phyloP scores from a whole-genome alignment of 2,888 invertebrate species.

The Phortica magna region DNA sequence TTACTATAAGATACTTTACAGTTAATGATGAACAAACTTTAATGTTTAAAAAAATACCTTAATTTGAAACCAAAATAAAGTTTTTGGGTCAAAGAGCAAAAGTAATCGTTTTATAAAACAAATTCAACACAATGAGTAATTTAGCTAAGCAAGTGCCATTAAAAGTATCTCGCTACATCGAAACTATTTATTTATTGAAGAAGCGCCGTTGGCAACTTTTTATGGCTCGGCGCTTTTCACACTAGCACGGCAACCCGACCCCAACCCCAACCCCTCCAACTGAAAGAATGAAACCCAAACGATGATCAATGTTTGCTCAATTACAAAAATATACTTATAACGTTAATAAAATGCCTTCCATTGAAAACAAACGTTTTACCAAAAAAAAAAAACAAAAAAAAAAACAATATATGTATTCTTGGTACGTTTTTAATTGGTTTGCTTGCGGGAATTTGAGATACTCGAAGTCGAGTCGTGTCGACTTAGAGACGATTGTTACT shows the following conservation, averaged over 20 bases:
- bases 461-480: no score
- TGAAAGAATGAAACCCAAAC: not conserved
- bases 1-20: no score
- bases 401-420: no score
- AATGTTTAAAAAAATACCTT: no score
- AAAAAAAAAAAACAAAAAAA: no score
- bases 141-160: not conserved
- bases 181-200: not conserved
- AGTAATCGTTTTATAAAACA: no score
- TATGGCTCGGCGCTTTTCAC: not conserved
- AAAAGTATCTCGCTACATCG: not conserved
- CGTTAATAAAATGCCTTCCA: slow-evolving; percentile 21
- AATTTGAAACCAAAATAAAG: no score
- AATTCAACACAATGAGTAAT: not conserved
- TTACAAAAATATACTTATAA: not conserved
- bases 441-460: not conserved
- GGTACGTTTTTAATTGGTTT: not conserved
- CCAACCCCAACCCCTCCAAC: no score
- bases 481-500: slow-evolving; percentile 15
- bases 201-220: not conserved
- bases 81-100: no score
- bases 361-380: slow-evolving; percentile 13
- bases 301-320: slow-evolving; percentile 13
- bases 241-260: no score
- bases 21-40: no score